These are phyloP conservation scores for Limnothrissa miodon DNA, from an alignment of 2,113 vertebrate genomes.

Conservation along the genomic window DNA sequence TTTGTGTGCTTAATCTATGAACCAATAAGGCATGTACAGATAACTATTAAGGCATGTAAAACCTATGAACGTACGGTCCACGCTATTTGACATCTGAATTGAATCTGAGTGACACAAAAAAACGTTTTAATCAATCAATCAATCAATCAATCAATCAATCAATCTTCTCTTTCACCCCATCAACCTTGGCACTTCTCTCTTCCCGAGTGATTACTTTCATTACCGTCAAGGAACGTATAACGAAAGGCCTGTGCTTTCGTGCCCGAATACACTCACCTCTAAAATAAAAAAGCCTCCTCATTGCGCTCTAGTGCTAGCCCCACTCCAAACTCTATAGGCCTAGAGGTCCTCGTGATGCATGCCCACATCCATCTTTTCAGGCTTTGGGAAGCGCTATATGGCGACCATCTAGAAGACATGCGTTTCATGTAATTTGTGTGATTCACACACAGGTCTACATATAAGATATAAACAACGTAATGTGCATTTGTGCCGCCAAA, in stretches of 20 bases:
- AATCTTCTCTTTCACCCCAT: background rate
- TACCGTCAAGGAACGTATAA: background rate
- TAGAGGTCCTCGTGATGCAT: background rate
- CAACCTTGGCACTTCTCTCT: background rate
- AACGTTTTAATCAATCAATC: too few relatives aligned
- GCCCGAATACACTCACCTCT: background rate
- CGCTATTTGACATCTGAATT: too few relatives aligned
- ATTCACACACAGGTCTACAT: background rate
- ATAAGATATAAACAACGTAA: background rate
- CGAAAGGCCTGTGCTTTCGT: background rate
- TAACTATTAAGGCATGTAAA: too few relatives aligned
- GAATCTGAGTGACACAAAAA: too few relatives aligned
- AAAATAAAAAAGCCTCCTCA: background rate
- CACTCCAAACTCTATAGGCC: constrained; percentile 5
- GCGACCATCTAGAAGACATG: background rate
- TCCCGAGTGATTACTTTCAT: background rate
- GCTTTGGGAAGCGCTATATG: background rate
- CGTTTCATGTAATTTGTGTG: too few relatives aligned
- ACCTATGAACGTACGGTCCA: too few relatives aligned
- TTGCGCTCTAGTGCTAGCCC: background rate
- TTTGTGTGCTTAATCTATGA: background rate
- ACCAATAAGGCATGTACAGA: too few relatives aligned
- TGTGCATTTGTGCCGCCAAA: too few relatives aligned
- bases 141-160: too few relatives aligned
- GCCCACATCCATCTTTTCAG: background rate